Percentiles rank a stretch among this genome's conserved stretches.
phyloP scores from a whole-genome alignment of 23 tunicate species.

The Ciona savignyi region DNA sequence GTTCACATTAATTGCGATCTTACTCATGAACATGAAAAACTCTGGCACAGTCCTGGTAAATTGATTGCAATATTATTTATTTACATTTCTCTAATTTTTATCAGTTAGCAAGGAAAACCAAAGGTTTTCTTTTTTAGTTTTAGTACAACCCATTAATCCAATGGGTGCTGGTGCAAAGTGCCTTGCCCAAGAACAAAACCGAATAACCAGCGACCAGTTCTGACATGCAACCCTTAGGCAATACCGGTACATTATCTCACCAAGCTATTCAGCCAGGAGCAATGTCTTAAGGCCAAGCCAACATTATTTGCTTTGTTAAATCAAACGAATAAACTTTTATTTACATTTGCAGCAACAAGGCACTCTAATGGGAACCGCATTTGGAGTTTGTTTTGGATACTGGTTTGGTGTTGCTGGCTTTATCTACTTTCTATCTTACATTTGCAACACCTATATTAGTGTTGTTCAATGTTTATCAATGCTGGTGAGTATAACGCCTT shows the following conservation, averaged over 20 bases:
- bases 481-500: constrained; percentile 44
- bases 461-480: constrained; percentile 80
- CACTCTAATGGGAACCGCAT: constrained; percentile 93
- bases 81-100: no score
- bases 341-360: constrained; percentile 86
- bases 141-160: no score
- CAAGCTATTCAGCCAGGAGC: no score
- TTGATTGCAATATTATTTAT: background rate
- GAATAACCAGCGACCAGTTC: no score
- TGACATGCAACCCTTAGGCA: no score
- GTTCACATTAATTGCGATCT: constrained; percentile 82
- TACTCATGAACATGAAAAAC: constrained; percentile 84
- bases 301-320: no score
- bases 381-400: constrained; percentile 92
- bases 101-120: no score
- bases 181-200: no score
- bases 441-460: constrained; percentile 91
- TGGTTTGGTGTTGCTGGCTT: constrained; percentile 96
- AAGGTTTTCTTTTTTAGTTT: no score
- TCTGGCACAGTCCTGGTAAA: constrained; percentile 85
- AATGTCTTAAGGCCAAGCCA: no score
- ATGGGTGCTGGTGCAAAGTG: no score
- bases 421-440: constrained; percentile 77
- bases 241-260: no score
- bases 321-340: background rate